Base-by-base conservation (phyloP, 1,140 invertebrate species). In the Coboldia fuscipes region DNA sequence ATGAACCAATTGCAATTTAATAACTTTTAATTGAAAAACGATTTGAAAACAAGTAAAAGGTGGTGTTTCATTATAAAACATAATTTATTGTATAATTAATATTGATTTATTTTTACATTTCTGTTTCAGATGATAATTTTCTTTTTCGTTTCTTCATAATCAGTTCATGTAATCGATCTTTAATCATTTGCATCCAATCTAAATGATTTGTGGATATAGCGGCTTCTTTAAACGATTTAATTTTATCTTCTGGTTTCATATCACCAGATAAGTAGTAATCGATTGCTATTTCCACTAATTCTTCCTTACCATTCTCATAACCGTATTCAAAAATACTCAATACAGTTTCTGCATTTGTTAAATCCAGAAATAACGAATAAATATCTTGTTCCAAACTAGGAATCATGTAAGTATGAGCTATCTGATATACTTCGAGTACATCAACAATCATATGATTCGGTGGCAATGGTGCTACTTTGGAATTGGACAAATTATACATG, bases 171-270 rank as follows among this genome's bases (percentile, higher is more conserved):
- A 14, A 53, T 41, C 3, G 52, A 42, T 55, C 52, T 15, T 45
- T 46, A 6, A 55, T 44, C 41, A 55, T 40, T 35, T 55, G 44
- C 31, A 47, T 49, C 51, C 51, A 55, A 37, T 53, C 52, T 13
- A 39, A 45, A 20, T 45, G 43, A 37, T 45, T 53, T 12, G 34
- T 42, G 0, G 50, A 54, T 17, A 49, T 42, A 34, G 54, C 46
- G n/a, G 50, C 51, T 17, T 41, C 41, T n/a, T 42, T 41, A 23
- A 51, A 54, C 13, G 54, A 36, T 15, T 44, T 30, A 7, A 50
- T 31, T 38, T 54, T 54, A 4, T 43, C 43, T 16, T 42, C 37
- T 0, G 46, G 30, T 1, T 41, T 34, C 21, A 55, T 35, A 2
- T 38, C 9, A 12, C 47, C 41, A 16, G 10, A 24, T 9, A 55